Percentiles rank a stretch among this genome's conserved stretches.
These are phyloP conservation scores for Artemia sp. DNA, from an alignment of 2,888 invertebrate genomes.

Conservation along the genomic window DNA sequence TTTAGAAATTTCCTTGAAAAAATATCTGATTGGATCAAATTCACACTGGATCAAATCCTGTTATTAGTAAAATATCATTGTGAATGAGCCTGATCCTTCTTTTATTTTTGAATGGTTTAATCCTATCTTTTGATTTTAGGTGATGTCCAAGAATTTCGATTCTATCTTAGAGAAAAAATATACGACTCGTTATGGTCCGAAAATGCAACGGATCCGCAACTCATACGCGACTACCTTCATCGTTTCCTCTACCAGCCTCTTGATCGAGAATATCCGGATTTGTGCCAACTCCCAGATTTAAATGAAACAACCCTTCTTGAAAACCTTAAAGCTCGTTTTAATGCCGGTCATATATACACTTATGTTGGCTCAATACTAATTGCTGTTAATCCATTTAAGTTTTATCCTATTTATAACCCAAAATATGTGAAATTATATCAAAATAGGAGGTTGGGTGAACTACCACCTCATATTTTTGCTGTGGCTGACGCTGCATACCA, in stretches of 20 bases:
- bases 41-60: conserved; percentile 30
- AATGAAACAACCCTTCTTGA: conserved; percentile 82
- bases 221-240: conserved; percentile 79
- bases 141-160: conserved; percentile 37
- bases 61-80: conserved; percentile 13
- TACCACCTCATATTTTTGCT: conserved; percentile 92
- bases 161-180: conserved; percentile 71
- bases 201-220: conserved; percentile 62
- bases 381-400: conserved; percentile 77
- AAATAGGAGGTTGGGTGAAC: conserved; percentile 69
- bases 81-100: no score
- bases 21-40: no score
- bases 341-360: conserved; percentile 83
- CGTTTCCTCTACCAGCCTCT: conserved; percentile 77
- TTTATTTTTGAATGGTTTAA: no score
- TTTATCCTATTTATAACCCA: conserved; percentile 93
- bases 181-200: conserved; percentile 70
- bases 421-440: conserved; percentile 92
- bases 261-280: conserved; percentile 82
- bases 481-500: conserved; percentile 86
- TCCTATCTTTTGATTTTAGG: background rate
- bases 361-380: conserved; percentile 89
- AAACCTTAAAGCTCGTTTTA: conserved; percentile 71
- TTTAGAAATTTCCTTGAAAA: no score
- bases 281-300: conserved; percentile 84